A percentile compares a stretch with the other conserved stretches of the same genome.
Conservation (phyloP, 2,113 vertebrate genomes). For the Erythrocercus mccallii region DNA sequence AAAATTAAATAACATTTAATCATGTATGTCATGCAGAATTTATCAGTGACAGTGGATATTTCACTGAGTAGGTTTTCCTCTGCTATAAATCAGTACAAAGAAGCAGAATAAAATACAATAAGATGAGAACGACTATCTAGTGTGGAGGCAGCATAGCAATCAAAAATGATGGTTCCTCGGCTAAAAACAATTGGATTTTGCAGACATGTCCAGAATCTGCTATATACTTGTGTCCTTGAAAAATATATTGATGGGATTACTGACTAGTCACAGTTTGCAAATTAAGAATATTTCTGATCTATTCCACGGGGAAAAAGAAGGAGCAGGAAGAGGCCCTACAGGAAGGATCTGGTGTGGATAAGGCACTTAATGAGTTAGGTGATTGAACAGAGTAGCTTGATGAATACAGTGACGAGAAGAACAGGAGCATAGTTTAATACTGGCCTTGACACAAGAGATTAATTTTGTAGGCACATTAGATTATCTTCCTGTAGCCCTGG, state of each 20-base stretch:
- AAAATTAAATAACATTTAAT: slow-evolving; percentile 41
- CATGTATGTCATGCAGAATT: slow-evolving; percentile 14
- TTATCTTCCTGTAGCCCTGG: slow-evolving; percentile 6
- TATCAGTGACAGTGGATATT: not conserved
- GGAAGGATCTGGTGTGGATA: not conserved
- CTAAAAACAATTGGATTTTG: slow-evolving; percentile 2
- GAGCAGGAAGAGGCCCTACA: not conserved
- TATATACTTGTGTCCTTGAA: not conserved
- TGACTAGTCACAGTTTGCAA: not conserved
- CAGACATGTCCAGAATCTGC: not conserved
- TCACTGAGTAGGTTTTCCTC: not conserved
- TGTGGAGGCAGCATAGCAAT: not conserved
- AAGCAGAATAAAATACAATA: not conserved
- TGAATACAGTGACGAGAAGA: not conserved
- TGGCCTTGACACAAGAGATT: not conserved
- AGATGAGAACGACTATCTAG: not conserved
- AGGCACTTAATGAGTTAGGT: not conserved
- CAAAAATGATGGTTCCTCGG: not conserved
- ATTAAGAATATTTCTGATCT: not conserved
- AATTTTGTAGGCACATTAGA: not conserved
- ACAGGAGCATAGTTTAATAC: not conserved
- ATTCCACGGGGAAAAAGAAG: not conserved
- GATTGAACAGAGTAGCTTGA: not conserved
- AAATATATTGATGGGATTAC: not conserved
- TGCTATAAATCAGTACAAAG: not conserved